Conservation (phyloP, 2,113 vertebrate genomes). For the Oncorhynchus gorbuscha region DNA sequence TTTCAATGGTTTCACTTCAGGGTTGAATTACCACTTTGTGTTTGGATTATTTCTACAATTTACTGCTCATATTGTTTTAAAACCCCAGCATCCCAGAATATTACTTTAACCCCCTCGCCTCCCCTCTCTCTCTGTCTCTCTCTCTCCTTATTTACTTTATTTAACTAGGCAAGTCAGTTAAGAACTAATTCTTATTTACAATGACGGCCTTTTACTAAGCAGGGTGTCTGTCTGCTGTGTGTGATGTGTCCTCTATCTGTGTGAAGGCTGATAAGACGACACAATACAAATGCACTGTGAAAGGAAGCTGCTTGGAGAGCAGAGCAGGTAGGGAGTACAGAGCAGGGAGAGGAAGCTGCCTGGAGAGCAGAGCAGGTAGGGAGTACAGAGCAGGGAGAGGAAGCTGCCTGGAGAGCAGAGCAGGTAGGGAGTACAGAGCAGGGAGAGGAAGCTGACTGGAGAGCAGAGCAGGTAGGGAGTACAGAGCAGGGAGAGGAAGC, state of each 20-base stretch:
- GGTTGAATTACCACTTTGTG: not conserved
- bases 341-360: too few species aligned
- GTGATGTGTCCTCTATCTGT: slow-evolving; percentile 58
- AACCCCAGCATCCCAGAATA: not conserved
- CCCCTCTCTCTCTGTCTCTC: slow-evolving; percentile 19
- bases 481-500: too few species aligned
- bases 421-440: too few species aligned
- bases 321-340: too few species aligned
- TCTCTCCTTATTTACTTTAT: not conserved
- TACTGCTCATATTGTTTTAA: not conserved
- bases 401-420: too few species aligned
- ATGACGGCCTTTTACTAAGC: slow-evolving; percentile 24
- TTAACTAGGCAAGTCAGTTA: too few species aligned
- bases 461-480: too few species aligned
- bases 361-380: too few species aligned
- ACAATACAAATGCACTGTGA: slow-evolving; percentile 65
- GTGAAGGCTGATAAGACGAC: slow-evolving; percentile 69
- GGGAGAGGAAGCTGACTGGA: too few species aligned
- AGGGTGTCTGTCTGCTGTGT: slow-evolving; percentile 55
- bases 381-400: slow-evolving; percentile 3
- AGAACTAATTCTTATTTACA: too few species aligned
- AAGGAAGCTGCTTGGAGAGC: slow-evolving; percentile 12
- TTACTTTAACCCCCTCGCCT: too few species aligned
- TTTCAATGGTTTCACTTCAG: not conserved
- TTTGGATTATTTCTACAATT: not conserved